phyloP scores from a whole-genome alignment of 2,888 invertebrate genomes.

The Andrena fulva region DNA sequence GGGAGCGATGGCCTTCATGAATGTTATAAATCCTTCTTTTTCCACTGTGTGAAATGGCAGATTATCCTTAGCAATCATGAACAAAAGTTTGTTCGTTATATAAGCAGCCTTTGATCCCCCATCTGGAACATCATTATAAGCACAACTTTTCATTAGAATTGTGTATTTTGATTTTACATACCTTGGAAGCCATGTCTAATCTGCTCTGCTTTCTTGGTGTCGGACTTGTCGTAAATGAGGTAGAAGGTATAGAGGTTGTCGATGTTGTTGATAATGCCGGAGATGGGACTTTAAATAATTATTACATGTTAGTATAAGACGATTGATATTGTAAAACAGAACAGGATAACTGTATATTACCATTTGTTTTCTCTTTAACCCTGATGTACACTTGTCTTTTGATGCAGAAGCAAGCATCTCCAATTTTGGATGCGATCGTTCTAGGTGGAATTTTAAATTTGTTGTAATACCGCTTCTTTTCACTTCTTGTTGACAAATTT shows the following conservation, averaged over 20 bases:
- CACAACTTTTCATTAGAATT: too few relatives aligned
- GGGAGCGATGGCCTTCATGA: constrained; percentile 42
- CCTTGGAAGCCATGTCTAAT: not conserved
- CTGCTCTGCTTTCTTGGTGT: not conserved
- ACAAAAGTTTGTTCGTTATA: not conserved
- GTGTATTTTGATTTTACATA: not conserved
- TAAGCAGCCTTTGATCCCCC: not conserved
- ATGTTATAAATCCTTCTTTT: constrained; percentile 53
- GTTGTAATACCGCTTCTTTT: not conserved
- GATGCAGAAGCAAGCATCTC: not conserved
- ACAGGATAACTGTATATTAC: too few relatives aligned
- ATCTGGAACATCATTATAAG: too few relatives aligned
- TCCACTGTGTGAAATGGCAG: constrained; percentile 46
- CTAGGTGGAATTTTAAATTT: not conserved
- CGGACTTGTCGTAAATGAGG: not conserved
- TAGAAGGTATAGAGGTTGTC: not conserved
- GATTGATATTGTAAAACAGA: too few relatives aligned
- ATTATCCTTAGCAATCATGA: constrained; percentile 59
- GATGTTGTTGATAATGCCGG: not conserved
- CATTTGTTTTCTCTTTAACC: not conserved
- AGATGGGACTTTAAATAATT: not conserved
- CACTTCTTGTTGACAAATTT: not conserved
- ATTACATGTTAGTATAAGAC: too few relatives aligned
- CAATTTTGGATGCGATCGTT: not conserved
- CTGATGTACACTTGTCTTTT: not conserved